Percentiles rank a stretch among this genome's conserved stretches.
Evolutionary conservation across 2,113 vertebrate species (phyloP).

Genomic region (Eubucco bourcierii): DNA sequence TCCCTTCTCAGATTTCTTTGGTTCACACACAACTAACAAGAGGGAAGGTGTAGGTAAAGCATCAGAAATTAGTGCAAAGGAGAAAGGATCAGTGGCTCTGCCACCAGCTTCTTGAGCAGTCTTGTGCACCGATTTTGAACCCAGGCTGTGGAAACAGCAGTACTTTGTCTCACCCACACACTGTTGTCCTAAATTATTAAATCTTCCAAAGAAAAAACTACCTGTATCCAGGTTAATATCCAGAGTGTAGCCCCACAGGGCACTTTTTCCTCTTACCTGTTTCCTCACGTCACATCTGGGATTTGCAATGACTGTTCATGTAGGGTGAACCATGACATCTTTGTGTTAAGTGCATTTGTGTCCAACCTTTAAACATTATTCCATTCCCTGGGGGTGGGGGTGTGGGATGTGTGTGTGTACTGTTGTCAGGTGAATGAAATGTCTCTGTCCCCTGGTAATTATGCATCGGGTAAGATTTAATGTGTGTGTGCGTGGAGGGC

Average conservation of each 20-base stretch:
- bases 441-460: conserved; percentile 25
- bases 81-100: neutral
- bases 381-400: conserved; percentile 22
- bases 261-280: neutral
- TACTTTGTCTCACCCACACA: neutral
- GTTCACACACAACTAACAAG: neutral
- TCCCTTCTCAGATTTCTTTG: neutral
- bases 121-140: neutral
- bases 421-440: conserved; percentile 18
- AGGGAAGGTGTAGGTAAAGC: neutral
- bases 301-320: neutral
- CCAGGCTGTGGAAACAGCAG: neutral
- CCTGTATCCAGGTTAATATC: neutral
- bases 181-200: neutral
- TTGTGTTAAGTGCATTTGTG: neutral
- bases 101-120: neutral
- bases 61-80: neutral
- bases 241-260: neutral
- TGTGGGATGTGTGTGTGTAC: neutral
- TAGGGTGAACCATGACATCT: neutral
- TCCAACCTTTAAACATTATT: neutral
- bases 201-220: neutral
- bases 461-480: conserved; percentile 49
- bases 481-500: neutral
- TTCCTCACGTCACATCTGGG: neutral